Evolutionary conservation across 2,888 invertebrate genomes (phyloP).

Genomic region (Caenorhabditis plicata): DNA sequence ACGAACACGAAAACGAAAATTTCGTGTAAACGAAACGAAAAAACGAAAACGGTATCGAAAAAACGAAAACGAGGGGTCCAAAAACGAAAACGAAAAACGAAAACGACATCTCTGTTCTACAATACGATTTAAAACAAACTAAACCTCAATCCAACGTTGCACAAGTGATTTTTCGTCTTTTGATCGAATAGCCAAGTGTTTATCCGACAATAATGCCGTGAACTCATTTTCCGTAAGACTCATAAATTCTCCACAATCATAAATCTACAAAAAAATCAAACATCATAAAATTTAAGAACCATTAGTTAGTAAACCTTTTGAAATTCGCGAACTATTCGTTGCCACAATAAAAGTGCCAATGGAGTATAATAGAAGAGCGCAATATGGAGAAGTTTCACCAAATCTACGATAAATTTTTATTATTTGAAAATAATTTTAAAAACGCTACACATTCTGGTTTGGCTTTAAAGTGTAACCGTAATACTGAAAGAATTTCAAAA

Average conservation of each 20-base stretch:
- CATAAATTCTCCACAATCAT: conserved; percentile 15
- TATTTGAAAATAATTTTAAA: too few species aligned
- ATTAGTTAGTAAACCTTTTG: conserved; percentile 4
- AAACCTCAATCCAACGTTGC: conserved; percentile 17
- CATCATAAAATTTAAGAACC: neutral
- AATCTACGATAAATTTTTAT: conserved; percentile 4
- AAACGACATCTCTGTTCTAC: too few species aligned
- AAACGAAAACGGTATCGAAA: too few species aligned
- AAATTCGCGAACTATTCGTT: conserved; percentile 15
- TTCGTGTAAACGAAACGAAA: too few species aligned
- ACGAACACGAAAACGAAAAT: too few species aligned
- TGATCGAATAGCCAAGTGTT: conserved; percentile 15
- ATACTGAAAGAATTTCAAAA: too few species aligned
- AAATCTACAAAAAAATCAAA: conserved; percentile 13
- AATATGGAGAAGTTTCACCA: conserved; percentile 21
- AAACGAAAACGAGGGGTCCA: too few species aligned
- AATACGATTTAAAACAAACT: too few species aligned
- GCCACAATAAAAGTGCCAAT: conserved; percentile 23
- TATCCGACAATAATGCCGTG: conserved; percentile 23
- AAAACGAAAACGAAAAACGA: too few species aligned
- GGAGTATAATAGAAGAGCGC: conserved; percentile 15
- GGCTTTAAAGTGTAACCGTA: too few species aligned
- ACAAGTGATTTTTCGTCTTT: conserved; percentile 16
- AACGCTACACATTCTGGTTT: too few species aligned
- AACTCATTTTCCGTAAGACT: conserved; percentile 20